Evolutionary conservation across 1,140 invertebrate genomes (phyloP).

Genomic region (Nylanderia fulva): DNA sequence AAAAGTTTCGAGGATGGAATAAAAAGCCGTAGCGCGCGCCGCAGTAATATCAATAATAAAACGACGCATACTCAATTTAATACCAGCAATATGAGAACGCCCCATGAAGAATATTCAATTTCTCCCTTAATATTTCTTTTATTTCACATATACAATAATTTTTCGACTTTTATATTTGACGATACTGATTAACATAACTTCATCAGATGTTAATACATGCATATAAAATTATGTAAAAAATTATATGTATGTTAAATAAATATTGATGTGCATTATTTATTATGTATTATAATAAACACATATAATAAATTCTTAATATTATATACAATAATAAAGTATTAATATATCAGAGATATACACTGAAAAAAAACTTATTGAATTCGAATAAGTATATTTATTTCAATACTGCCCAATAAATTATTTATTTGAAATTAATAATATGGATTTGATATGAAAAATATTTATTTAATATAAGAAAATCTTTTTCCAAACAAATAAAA

Average conservation of each 20-base stretch:
- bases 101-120: neutral
- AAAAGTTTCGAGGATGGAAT: neutral
- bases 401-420: too few species aligned
- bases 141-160: neutral
- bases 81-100: neutral
- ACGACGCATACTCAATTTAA: slow-evolving; percentile 8
- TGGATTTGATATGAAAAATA: too few species aligned
- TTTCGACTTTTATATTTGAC: neutral
- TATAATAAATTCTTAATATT: neutral
- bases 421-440: too few species aligned
- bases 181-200: neutral
- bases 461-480: too few species aligned
- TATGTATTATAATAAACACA: neutral
- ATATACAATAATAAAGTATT: neutral
- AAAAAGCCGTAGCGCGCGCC: neutral
- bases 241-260: neutral
- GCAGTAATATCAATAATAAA: slow-evolving; percentile 38
- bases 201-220: neutral
- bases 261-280: neutral
- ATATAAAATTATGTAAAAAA: neutral
- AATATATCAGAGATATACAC: neutral
- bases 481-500: too few species aligned
- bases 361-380: too few species aligned
- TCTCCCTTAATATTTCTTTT: neutral
- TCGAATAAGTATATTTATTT: too few species aligned